Evolutionary conservation across 2,888 invertebrate species (phyloP), one percentile per base, ranked within the genome.

Genomic region (Caenorhabditis drosophilae): DNA sequence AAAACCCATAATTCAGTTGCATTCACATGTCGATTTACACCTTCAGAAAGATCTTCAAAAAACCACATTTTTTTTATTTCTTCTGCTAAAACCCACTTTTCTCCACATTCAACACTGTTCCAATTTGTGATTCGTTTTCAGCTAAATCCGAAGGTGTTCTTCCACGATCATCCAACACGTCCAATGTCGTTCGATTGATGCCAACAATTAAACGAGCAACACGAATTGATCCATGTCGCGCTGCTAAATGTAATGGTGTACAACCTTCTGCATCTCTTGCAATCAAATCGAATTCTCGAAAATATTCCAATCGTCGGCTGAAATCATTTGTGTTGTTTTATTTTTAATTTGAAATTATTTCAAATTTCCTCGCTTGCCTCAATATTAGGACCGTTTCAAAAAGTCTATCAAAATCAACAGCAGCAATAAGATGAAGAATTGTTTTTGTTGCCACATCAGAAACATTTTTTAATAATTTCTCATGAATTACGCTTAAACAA

Each of bases 221-320:
- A 1, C 49, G 27, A 1, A 49, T 11, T 2, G 62, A 34, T 0
- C 45, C 42, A 12, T 46, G 12, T 15, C 50, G 44, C 12, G 52
- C 64, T 0, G 74, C 74, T 0, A 47, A 27, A 35, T 74, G 74
- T 87, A 97, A 87, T 52, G 96, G 94, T 4, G 95, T 95, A 79
- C 89, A 91, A 56, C 93, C 93, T 79, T 92, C 90, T 68, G 90
- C 89, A 85, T 96, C 95, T 80, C 91, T 90, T 73, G 91, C 90
- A 55, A 92, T 88, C 59, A 93, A 91, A 86, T 95, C 93, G 40
- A 96, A 91, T 87, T 96, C 95, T 26, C 91, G 90, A 84, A 93
- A 92, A 64, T 94, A 87, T 49, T 92, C 89, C 71, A 90, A 87
- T 41, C 48, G 45, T 15, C 47, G 38, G 15, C 59, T 25, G 15